Base-by-base conservation (phyloP, 2,888 invertebrate genomes). In the Gasteruption jaculator region DNA sequence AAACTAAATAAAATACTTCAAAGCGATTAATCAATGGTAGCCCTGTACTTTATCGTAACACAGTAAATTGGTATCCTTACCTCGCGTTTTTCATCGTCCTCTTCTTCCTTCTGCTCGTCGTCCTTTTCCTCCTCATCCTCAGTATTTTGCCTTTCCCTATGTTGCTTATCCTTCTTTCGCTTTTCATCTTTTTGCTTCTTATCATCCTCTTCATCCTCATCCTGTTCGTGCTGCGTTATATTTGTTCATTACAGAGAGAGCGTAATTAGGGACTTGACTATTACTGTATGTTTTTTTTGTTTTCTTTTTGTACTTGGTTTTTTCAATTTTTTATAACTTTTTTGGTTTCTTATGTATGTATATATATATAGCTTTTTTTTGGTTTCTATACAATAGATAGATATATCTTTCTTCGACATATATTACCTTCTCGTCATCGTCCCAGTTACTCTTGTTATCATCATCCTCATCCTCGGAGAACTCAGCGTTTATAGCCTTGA, bases 41-140 rank as follows among this genome's bases (percentile, higher is more conserved):
- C n/a, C n/a, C n/a, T n/a, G n/a, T n/a, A n/a, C n/a, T n/a, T n/a
- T n/a, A n/a, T n/a, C n/a, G n/a, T n/a, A n/a, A n/a, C n/a, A 14
- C 27, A 2, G 7, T n/a, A n/a, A n/a, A n/a, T n/a, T n/a, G n/a
- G n/a, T n/a, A n/a, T n/a, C n/a, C n/a, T 46, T 42, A 63, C 63
- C 51, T 58, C 61, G 15, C 45, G 51, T 30, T 63, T 63, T 21
- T 44, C 58, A 8, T 61, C 62, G 0, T 61, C 57, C 18, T 60
- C 58, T 34, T 59, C 61, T 15, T 54, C 56, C 1, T 61, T 57
- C 26, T 61, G 54, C 30, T 61, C 63, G 11, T 57, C 60, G 14
- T 61, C 63, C 12, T 59, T 74, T 49, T 76, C 79, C 7, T 75
- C 74, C 15, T 71, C 71, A 41, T 78, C 78, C 53, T 78, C 79